Conservation (phyloP, 2,797 vertebrate genomes). For the Argya squamiceps region DNA sequence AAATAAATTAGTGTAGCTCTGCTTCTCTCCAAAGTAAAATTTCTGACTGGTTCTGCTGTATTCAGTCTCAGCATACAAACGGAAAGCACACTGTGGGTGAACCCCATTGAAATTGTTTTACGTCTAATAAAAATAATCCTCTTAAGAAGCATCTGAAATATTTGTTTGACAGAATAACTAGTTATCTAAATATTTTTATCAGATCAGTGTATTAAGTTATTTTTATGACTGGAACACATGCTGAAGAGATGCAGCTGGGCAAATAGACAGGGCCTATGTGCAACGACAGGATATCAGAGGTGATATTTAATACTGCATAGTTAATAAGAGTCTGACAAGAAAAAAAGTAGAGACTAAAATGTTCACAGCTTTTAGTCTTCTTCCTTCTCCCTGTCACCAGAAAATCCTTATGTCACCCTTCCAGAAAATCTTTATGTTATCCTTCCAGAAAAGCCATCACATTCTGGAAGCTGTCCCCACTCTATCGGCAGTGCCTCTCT, state of each 20-base stretch:
- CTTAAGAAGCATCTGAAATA: constrained; percentile 19
- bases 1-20: background rate
- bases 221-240: background rate
- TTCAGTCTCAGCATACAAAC: background rate
- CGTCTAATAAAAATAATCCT: background rate
- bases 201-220: background rate
- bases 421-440: background rate
- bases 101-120: constrained; percentile 15
- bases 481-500: background rate
- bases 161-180: constrained; percentile 60
- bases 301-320: background rate
- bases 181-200: constrained; percentile 40
- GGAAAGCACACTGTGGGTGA: constrained; percentile 10
- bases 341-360: background rate
- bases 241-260: background rate
- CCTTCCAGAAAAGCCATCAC: background rate
- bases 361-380: background rate
- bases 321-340: background rate
- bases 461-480: background rate
- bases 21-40: background rate
- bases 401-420: background rate
- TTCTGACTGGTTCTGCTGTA: background rate
- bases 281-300: background rate
- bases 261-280: background rate
- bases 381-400: background rate